Conservation (phyloP, 2,797 vertebrate species). For the Dermochelys coriacea region DNA sequence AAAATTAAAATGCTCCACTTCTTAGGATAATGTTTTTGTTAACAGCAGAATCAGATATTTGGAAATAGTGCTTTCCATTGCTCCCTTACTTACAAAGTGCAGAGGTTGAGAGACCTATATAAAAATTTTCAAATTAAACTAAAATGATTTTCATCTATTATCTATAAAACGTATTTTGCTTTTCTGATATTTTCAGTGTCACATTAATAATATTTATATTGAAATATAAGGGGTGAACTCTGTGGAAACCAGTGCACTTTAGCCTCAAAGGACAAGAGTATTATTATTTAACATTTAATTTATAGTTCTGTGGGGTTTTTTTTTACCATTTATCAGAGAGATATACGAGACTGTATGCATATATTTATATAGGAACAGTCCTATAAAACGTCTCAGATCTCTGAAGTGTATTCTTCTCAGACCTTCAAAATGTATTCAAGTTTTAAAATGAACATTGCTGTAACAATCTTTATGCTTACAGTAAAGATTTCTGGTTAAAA, state of each 20-base stretch:
- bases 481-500: not conserved
- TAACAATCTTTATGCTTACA: not conserved
- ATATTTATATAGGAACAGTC: constrained; percentile 12
- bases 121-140: not conserved
- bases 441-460: constrained; percentile 3
- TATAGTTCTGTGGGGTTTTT: constrained; percentile 12
- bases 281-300: not conserved
- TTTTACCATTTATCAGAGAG: constrained; percentile 27
- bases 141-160: constrained; percentile 28
- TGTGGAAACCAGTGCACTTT: constrained; percentile 19
- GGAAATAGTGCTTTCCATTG: not conserved
- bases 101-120: not conserved
- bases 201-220: constrained; percentile 38
- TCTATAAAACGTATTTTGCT: constrained; percentile 17
- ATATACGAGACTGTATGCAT: constrained; percentile 20
- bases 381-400: constrained; percentile 27
- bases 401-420: constrained; percentile 21
- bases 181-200: constrained; percentile 1
- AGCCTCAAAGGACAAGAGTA: not conserved
- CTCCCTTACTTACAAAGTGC: not conserved
- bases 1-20: not conserved
- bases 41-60: constrained; percentile 3
- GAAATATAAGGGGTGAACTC: constrained; percentile 32
- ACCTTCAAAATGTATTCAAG: not conserved
- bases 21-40: not conserved